Base-by-base conservation (phyloP, 2,113 vertebrate species). In the Myocastor coypus region DNA sequence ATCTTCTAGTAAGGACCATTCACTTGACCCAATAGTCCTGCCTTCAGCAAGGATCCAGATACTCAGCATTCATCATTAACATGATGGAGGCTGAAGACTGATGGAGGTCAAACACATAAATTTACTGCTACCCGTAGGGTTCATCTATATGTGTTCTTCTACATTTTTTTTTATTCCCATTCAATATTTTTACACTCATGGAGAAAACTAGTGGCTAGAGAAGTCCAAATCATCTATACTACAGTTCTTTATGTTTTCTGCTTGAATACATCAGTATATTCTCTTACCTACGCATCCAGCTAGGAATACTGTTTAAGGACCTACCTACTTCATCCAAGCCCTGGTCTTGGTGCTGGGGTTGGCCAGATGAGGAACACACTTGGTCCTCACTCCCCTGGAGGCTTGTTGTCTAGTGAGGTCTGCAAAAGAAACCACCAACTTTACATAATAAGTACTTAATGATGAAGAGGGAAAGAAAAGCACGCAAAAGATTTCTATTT, bases 111-210 rank as follows among this genome's bases (percentile, higher is more conserved):
- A 42, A 28, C 1, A 4, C 28, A 3, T 64, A 40, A 68, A 52
- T 34, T 42, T 3, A 8, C 20, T 42, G 0, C n/a, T 77, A 12
- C 13, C 22, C 9, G 40, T 16, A 2, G 59, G 40, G 4, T 7
- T n/a, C n/a, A 42, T n/a, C n/a, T 28, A 13, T 55, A 40, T 22
- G 2, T 86, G 84, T 86, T 83, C 13, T 32, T 4, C 6, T 78
- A 12, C 64, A 11, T 85, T 85, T 80, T 92, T n/a, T 91, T 80
- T 92, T 83, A 64, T 64, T 77, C 77, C 37, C 59, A 30, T 28
- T 63, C 7, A 81, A 59, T 68, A 80, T 7, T 75, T 71, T 3
- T 83, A 28, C 83, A 69, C 63, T 94, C 22, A 19, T n/a, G 37
- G 46, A 80, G 57, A 52, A 63, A 59, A 61, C 26, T 40, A 55